Percentiles rank a stretch among this genome's conserved stretches.
phyloP scores from a whole-genome alignment of 2,888 invertebrate species.

The Palloptera scutellata region DNA sequence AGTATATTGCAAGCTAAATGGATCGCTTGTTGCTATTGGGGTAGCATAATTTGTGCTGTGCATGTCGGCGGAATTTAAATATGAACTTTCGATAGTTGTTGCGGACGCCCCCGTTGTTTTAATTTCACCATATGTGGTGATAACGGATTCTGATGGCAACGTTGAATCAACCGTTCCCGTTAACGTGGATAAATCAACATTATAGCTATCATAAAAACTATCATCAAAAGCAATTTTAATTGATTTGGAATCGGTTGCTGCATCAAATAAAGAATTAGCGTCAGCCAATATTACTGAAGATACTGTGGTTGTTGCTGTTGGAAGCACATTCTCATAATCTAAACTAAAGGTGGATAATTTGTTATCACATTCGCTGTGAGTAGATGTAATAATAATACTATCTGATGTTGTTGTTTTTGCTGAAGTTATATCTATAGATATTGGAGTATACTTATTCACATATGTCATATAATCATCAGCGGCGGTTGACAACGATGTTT shows the following conservation, averaged over 20 bases:
- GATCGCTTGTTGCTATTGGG: constrained; percentile 1
- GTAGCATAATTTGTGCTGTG: not conserved
- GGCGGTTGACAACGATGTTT: not conserved
- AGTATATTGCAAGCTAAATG: not conserved
- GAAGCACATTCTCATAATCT: not conserved
- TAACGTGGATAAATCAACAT: constrained; percentile 50
- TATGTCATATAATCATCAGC: not conserved
- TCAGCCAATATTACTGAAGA: not conserved
- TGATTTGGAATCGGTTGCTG: constrained; percentile 7
- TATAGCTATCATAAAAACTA: constrained; percentile 54
- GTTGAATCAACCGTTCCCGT: constrained; percentile 33
- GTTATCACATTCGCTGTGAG: not conserved
- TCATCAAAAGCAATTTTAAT: constrained; percentile 50
- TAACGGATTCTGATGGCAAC: not conserved
- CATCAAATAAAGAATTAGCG: not conserved
- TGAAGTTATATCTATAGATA: not conserved
- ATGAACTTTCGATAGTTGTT: not conserved
- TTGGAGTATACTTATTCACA: not conserved
- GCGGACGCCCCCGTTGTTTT: not conserved
- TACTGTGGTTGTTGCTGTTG: constrained; percentile 8
- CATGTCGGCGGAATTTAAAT: not conserved
- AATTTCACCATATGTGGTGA: not conserved
- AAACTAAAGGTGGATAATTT: not conserved
- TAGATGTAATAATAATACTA: not conserved
- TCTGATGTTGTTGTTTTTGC: constrained; percentile 17